Evolutionary conservation across 2,113 vertebrate genomes (phyloP).

Genomic region (Phoxinus phoxinus): DNA sequence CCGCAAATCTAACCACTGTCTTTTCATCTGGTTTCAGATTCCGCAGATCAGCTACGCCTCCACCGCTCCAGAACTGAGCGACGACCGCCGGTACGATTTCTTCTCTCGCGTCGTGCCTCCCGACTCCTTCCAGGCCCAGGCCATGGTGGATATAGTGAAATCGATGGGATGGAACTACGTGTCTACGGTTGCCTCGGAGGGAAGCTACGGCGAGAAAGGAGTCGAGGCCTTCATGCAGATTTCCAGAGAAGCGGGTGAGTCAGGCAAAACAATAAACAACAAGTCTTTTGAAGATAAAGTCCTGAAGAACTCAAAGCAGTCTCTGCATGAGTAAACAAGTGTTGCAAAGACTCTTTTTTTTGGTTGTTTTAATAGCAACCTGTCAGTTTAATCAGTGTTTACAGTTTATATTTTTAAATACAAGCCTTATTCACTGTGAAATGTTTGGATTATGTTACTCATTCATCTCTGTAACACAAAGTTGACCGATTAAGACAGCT

Average conservation of each 20-base stretch:
- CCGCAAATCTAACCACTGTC: not conserved
- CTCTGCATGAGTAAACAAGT: not conserved
- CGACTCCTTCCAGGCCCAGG: constrained; percentile 97
- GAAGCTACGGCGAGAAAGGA: constrained; percentile 97
- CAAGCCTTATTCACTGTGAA: not conserved
- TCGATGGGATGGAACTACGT: constrained; percentile 96
- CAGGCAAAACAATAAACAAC: not conserved
- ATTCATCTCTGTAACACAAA: not conserved
- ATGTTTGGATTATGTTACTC: not conserved
- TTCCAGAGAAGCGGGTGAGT: constrained; percentile 95
- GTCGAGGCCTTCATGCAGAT: constrained; percentile 97
- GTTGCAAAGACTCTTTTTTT: not conserved
- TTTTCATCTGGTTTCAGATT: constrained; percentile 81
- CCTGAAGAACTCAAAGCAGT: not conserved
- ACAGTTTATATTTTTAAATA: constrained; percentile 15
- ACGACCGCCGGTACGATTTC: constrained; percentile 96
- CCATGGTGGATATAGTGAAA: constrained; percentile 98
- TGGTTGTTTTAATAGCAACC: not conserved
- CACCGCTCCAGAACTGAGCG: constrained; percentile 95
- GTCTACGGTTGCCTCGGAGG: constrained; percentile 95
- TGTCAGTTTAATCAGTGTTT: constrained; percentile 11
- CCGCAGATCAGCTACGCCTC: constrained; percentile 98
- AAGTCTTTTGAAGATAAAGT: constrained; percentile 6
- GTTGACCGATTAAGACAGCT: not conserved
- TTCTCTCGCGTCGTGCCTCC: constrained; percentile 98